These are phyloP conservation scores for Bombus vancouverensis DNA, from an alignment of 1,140 invertebrate genomes.

Conservation along the genomic window DNA sequence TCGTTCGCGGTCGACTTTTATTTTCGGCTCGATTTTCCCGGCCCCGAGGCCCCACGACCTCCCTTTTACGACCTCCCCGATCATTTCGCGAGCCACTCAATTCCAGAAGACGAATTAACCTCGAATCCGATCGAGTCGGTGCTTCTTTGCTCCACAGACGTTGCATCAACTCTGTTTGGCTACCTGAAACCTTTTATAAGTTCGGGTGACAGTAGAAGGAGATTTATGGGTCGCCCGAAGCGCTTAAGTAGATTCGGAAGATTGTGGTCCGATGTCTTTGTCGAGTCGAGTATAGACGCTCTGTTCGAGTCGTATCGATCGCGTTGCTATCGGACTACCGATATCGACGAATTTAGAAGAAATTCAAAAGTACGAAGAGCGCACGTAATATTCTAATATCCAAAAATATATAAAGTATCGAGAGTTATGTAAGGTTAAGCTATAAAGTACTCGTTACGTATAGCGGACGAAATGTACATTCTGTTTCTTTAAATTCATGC, in stretches of 20 bases:
- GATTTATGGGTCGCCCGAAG: background rate
- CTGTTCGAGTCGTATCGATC: background rate
- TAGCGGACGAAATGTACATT: no score
- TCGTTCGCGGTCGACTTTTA: background rate
- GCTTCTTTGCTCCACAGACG: background rate
- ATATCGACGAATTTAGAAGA: no score
- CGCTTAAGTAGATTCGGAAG: background rate
- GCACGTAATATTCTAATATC: no score
- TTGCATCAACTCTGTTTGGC: background rate
- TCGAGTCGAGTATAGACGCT: background rate
- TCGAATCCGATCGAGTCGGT: background rate
- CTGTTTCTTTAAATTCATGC: no score
- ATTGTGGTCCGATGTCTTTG: background rate
- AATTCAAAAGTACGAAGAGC: no score
- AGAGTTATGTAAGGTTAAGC: no score
- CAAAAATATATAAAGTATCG: no score
- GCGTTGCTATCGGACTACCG: background rate
- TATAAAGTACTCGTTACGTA: no score
- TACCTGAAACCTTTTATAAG: background rate
- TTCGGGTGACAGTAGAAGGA: background rate
- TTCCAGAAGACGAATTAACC: slow-evolving; percentile 25
- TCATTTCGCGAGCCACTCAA: background rate
- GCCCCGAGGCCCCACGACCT: background rate
- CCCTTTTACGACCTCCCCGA: background rate
- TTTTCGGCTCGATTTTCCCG: background rate